A percentile compares a stretch with the other conserved stretches of the same genome.
Evolutionary conservation across 2,888 invertebrate genomes (phyloP).

Genomic region (Cephus pygmeus): DNA sequence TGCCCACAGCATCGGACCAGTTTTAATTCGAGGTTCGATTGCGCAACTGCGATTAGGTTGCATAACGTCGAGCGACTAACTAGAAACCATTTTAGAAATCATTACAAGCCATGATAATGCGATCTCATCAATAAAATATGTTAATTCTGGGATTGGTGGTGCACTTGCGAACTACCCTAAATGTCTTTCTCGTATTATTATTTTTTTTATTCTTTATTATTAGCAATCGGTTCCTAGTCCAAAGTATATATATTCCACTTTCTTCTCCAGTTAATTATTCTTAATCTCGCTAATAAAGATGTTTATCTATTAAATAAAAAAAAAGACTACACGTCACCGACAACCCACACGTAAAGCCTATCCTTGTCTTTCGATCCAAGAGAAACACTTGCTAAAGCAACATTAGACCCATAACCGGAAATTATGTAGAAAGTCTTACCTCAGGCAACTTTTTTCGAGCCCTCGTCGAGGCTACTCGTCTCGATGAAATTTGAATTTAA

Average conservation of each 20-base stretch:
- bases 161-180: neutral
- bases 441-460: neutral
- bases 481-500: neutral
- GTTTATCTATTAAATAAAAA: neutral
- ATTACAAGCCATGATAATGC: conserved; percentile 7
- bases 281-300: neutral
- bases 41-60: conserved; percentile 17
- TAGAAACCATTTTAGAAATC: conserved; percentile 8
- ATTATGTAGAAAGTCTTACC: neutral
- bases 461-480: neutral
- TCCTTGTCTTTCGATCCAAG: neutral
- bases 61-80: neutral
- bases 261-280: neutral
- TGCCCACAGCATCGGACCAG: conserved; percentile 9
- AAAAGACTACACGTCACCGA: neutral
- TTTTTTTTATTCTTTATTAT: neutral
- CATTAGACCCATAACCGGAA: neutral
- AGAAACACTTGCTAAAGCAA: neutral
- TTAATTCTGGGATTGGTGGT: neutral
- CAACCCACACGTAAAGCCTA: neutral
- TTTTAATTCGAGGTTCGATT: conserved; percentile 29
- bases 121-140: conserved; percentile 8
- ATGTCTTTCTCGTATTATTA: neutral
- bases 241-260: neutral
- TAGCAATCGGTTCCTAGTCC: neutral